These are phyloP conservation scores for Carlito syrichta DNA, from an alignment of 2,113 vertebrate species.

Conservation along the genomic window DNA sequence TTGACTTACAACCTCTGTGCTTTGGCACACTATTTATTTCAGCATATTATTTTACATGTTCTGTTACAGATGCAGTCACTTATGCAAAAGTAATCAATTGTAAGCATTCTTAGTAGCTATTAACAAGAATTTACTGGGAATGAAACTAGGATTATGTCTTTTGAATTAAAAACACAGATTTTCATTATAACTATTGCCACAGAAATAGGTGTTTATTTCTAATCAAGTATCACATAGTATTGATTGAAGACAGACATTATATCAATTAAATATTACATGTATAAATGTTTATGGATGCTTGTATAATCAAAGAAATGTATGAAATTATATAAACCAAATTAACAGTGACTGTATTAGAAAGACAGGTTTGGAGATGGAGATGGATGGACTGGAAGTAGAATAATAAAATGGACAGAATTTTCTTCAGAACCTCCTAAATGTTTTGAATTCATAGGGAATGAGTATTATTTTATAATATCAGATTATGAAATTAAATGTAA, in stretches of 20 bases:
- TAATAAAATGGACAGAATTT: neutral
- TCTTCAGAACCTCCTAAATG: neutral
- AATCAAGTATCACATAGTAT: neutral
- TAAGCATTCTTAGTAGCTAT: neutral
- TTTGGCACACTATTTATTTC: neutral
- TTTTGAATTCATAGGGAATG: neutral
- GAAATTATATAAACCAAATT: neutral
- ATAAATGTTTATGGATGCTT: neutral
- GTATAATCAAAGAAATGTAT: neutral
- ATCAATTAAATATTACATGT: neutral
- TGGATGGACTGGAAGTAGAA: neutral
- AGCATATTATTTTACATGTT: slow-evolving; percentile 26
- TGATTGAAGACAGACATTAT: neutral
- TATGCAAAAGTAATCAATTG: slow-evolving; percentile 23
- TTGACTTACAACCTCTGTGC: neutral
- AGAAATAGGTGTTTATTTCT: slow-evolving; percentile 8
- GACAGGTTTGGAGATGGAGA: neutral
- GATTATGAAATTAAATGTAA: neutral
- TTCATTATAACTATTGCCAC: slow-evolving; percentile 7
- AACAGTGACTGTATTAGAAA: neutral
- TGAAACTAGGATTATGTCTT: neutral
- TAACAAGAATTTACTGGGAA: neutral
- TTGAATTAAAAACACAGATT: slow-evolving; percentile 5
- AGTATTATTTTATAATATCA: neutral
- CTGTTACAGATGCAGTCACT: slow-evolving; percentile 3